Evolutionary conservation across 2,797 vertebrate genomes (phyloP).

Genomic region (Semotilus atromaculatus): DNA sequence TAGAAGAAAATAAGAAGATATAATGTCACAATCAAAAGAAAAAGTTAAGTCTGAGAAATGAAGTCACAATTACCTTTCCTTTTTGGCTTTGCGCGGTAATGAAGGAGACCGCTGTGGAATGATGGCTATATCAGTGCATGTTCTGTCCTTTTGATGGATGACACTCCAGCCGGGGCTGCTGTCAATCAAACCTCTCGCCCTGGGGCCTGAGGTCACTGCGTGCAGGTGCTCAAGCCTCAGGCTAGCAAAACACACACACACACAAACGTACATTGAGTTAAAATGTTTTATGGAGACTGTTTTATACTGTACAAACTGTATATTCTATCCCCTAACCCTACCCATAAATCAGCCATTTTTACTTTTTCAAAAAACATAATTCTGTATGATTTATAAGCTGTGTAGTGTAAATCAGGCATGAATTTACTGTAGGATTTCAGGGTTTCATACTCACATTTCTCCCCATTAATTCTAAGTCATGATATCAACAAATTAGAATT

Average conservation of each 20-base stretch:
- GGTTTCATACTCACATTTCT: background rate
- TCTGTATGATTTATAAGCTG: no score
- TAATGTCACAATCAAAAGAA: no score
- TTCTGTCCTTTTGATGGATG: constrained; percentile 58
- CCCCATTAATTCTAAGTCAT: background rate
- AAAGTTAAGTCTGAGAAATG: background rate
- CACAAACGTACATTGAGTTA: rapidly evolving
- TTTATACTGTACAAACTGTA: no score
- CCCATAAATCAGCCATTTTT: no score
- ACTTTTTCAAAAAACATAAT: no score
- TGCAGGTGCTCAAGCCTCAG: constrained; percentile 61
- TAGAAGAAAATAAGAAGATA: background rate
- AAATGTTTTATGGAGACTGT: no score
- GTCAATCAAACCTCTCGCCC: constrained; percentile 60
- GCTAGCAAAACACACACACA: constrained; percentile 65
- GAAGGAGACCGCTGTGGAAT: constrained; percentile 17
- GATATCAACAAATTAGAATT: background rate
- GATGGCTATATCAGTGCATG: constrained; percentile 36
- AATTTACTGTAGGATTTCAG: background rate
- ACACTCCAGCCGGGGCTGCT: constrained; percentile 57
- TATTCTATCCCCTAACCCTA: no score
- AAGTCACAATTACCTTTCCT: constrained; percentile 9
- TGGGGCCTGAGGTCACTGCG: constrained; percentile 43
- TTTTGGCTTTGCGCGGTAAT: background rate
- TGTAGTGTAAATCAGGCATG: background rate